These are phyloP conservation scores for Martes flavigula DNA, from an alignment of 2,797 vertebrate genomes.

Conservation along the genomic window DNA sequence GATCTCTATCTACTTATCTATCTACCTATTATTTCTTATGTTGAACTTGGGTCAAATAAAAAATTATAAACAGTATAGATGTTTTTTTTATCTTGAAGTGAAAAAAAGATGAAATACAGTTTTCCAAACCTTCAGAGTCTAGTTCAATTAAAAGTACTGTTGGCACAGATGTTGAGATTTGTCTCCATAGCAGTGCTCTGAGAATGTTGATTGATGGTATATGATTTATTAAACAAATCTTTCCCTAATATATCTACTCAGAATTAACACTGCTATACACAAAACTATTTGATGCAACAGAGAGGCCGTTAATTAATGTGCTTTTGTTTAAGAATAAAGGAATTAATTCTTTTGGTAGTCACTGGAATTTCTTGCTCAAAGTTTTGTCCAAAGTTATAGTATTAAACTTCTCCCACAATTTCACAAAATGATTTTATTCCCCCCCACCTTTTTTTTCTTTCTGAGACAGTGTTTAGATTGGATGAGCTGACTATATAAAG, in stretches of 20 bases:
- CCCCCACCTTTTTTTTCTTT: background rate
- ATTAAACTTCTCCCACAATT: background rate
- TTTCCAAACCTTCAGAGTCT: conserved; percentile 4
- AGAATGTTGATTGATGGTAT: background rate
- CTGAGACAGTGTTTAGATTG: background rate
- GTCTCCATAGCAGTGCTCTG: background rate
- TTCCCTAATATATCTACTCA: background rate
- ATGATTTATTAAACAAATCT: conserved; percentile 28
- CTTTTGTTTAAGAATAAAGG: conserved; percentile 26
- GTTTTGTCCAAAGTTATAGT: background rate
- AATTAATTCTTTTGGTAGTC: background rate
- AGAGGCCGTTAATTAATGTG: background rate
- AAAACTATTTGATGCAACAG: background rate
- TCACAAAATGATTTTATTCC: background rate
- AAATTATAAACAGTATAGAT: background rate
- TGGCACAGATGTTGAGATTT: conserved; percentile 33
- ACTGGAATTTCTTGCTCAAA: conserved; percentile 25
- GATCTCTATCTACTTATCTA: background rate
- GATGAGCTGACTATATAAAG: conserved; percentile 27
- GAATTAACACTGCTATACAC: background rate
- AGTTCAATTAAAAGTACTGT: conserved; percentile 52
- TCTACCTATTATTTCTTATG: background rate
- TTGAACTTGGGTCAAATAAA: conserved; percentile 5
- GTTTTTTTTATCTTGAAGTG: conserved; percentile 26
- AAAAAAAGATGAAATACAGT: conserved; percentile 28